phyloP scores from a whole-genome alignment of 2,113 vertebrate genomes.

The Xenopus borealis region DNA sequence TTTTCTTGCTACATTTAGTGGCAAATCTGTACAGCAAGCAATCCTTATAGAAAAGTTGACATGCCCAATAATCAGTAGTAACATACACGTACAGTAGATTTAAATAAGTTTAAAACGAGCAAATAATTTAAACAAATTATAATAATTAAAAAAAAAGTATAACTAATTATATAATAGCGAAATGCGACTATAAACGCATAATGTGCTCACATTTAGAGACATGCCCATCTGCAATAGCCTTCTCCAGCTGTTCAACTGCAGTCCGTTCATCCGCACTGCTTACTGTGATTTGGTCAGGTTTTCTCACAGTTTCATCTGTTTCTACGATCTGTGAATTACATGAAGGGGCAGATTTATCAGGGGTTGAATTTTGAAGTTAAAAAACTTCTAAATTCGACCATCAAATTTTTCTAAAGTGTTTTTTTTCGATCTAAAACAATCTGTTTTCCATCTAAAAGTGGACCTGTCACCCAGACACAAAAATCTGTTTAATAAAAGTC shows the following conservation, averaged over 20 bases:
- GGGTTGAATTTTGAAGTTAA: no score
- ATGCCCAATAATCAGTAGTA: no score
- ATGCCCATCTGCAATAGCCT: slow-evolving; percentile 68
- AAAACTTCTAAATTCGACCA: no score
- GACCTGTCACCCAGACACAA: no score
- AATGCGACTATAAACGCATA: neutral
- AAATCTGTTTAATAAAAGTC: no score
- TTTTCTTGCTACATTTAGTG: no score
- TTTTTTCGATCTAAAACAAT: no score
- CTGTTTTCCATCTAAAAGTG: no score
- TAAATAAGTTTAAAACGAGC: neutral
- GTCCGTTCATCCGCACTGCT: slow-evolving; percentile 93
- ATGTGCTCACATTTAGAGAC: slow-evolving; percentile 74
- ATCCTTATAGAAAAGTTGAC: no score
- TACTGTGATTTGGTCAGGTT: slow-evolving; percentile 81
- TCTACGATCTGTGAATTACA: slow-evolving; percentile 78
- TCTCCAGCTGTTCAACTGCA: slow-evolving; percentile 81
- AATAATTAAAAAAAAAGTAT: neutral
- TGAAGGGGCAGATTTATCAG: neutral
- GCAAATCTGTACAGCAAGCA: no score
- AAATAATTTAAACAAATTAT: neutral
- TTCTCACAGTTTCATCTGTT: slow-evolving; percentile 87
- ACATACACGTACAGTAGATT: no score
- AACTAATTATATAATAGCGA: neutral
- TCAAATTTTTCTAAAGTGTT: no score